phyloP scores from a whole-genome alignment of 2,888 invertebrate genomes.

The Zaprionus obscuricornis region DNA sequence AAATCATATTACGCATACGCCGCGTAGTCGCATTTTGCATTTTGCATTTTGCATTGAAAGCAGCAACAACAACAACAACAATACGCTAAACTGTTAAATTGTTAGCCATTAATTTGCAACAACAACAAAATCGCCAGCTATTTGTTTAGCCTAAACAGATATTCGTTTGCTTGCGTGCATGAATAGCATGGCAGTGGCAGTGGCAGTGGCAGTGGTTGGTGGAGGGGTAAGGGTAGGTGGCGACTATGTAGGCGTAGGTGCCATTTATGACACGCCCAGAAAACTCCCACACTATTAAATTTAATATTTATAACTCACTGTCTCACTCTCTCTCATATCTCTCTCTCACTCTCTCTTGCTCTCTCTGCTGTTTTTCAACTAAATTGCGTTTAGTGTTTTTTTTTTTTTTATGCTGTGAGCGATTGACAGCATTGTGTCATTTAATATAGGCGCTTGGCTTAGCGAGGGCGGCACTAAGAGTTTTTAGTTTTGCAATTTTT shows the following conservation, averaged over 20 bases:
- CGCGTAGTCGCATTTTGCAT: conserved; percentile 43
- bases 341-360: background rate
- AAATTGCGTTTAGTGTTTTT: conserved; percentile 31
- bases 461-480: too few species aligned
- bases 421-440: too few species aligned
- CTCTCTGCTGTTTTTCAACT: background rate
- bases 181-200: too few species aligned
- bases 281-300: conserved; percentile 34
- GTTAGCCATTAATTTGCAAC: conserved; percentile 57
- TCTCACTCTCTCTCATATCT: background rate
- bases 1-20: conserved; percentile 74
- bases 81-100: conserved; percentile 48
- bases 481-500: too few species aligned
- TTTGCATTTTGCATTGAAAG: conserved; percentile 40
- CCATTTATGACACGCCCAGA: conserved; percentile 44
- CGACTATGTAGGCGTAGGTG: conserved; percentile 4
- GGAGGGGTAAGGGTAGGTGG: too few species aligned
- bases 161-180: too few species aligned
- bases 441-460: too few species aligned
- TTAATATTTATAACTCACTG: conserved; percentile 6
- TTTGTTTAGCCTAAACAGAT: conserved; percentile 4
- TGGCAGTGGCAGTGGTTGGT: too few species aligned
- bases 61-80: conserved; percentile 36
- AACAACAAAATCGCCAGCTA: conserved; percentile 30
- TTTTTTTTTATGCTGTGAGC: too few species aligned